phyloP scores from a whole-genome alignment of 1,140 invertebrate genomes.

The Calycopis cecrops region DNA sequence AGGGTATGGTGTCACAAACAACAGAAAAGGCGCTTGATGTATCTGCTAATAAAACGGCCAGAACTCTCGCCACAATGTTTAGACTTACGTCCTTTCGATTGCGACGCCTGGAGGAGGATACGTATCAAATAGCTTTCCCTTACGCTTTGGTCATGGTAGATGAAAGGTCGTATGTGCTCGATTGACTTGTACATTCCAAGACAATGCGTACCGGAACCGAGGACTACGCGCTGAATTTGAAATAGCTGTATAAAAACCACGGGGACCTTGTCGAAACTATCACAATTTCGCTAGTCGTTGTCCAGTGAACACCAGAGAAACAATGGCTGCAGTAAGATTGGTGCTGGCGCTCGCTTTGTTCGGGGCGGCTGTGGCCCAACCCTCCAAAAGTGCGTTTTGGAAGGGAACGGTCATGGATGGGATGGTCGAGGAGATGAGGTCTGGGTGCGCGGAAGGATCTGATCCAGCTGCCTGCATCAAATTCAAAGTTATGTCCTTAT shows the following conservation, averaged over 20 bases:
- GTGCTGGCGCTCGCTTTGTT: constrained; percentile 68
- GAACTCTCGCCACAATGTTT: constrained; percentile 27
- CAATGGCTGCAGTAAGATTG: constrained; percentile 71
- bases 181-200: constrained; percentile 49
- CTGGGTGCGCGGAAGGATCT: constrained; percentile 81
- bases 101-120: constrained; percentile 43
- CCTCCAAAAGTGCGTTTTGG: constrained; percentile 80
- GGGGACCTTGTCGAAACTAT: constrained; percentile 65
- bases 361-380: constrained; percentile 75
- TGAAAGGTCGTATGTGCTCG: constrained; percentile 51
- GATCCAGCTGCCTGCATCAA: constrained; percentile 88
- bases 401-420: constrained; percentile 81
- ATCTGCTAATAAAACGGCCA: constrained; percentile 43
- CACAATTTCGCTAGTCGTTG: constrained; percentile 62
- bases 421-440: constrained; percentile 83
- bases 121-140: constrained; percentile 73
- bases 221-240: constrained; percentile 68
- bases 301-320: constrained; percentile 56
- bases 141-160: constrained; percentile 49
- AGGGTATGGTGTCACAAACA: constrained; percentile 72
- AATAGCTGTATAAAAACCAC: constrained; percentile 75
- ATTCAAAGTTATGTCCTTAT: constrained; percentile 84
- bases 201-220: constrained; percentile 67
- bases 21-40: constrained; percentile 59
- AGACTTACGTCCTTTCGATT: constrained; percentile 49